These are phyloP conservation scores for Caradrina kadenii DNA, from an alignment of 2,888 invertebrate genomes.

Conservation along the genomic window DNA sequence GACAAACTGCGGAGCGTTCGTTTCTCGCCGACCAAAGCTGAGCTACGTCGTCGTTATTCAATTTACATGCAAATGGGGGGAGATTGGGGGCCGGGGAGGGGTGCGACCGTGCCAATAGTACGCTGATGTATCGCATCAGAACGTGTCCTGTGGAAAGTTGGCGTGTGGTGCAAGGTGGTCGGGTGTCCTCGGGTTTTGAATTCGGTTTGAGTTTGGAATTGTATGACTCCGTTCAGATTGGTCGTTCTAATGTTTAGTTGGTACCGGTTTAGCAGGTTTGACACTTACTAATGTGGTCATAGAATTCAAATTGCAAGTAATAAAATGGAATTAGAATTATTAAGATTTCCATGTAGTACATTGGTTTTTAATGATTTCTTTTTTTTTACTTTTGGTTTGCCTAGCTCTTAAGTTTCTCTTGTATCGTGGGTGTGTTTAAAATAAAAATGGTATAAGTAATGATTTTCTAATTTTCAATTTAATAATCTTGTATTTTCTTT, in stretches of 20 bases:
- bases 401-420: no score
- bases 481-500: no score
- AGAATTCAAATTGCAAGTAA: background rate
- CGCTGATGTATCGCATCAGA: conserved; percentile 88
- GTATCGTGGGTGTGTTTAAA: no score
- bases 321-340: background rate
- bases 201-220: conserved; percentile 41
- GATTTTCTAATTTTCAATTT: no score
- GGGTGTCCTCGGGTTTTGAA: conserved; percentile 40
- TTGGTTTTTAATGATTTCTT: no score
- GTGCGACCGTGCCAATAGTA: conserved; percentile 84
- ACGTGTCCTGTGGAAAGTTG: conserved; percentile 79
- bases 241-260: conserved; percentile 7
- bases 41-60: conserved; percentile 88
- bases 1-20: conserved; percentile 76
- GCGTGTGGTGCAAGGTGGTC: conserved; percentile 53
- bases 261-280: conserved; percentile 5
- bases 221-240: no score
- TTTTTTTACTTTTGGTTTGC: no score
- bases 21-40: conserved; percentile 77
- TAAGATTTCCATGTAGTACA: no score
- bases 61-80: conserved; percentile 90
- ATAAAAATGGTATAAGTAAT: no score
- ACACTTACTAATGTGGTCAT: background rate
- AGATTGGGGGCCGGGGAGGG: conserved; percentile 51